A percentile compares a stretch with the other conserved stretches of the same genome.
Evolutionary conservation across 2,797 vertebrate species (phyloP).

Genomic region (Molossus alvarezi): DNA sequence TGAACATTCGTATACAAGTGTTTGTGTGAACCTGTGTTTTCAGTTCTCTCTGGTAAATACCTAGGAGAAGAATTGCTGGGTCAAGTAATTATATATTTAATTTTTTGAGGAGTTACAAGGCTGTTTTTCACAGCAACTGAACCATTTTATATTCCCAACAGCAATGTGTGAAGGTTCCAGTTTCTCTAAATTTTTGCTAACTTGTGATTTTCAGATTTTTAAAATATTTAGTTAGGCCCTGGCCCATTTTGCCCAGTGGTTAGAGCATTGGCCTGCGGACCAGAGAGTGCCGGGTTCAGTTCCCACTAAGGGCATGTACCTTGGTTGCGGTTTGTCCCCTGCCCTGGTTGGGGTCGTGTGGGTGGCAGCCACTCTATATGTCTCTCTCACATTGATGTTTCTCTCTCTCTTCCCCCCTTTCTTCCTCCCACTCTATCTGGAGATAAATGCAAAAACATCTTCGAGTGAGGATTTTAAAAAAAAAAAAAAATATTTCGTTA

Average conservation of each 20-base stretch:
- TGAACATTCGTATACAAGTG: not conserved
- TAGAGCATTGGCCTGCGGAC: no score
- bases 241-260: no score
- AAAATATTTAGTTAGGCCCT: not conserved
- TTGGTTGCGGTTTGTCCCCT: no score
- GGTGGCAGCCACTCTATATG: no score
- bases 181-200: constrained; percentile 57
- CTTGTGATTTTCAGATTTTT: constrained; percentile 38
- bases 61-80: constrained; percentile 28
- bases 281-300: no score
- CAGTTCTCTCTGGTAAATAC: constrained; percentile 1
- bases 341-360: no score
- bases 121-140: not conserved
- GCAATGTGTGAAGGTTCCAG: not conserved
- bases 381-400: no score
- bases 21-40: constrained; percentile 43
- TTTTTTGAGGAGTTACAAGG: not conserved
- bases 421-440: no score
- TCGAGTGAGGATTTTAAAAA: no score
- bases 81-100: not conserved
- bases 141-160: constrained; percentile 40
- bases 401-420: no score
- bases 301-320: no score
- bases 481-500: not conserved
- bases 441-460: no score